These are phyloP conservation scores for Montipora efflorescens DNA, from an alignment of 64 coral and sea anemone species.

Conservation along the genomic window DNA sequence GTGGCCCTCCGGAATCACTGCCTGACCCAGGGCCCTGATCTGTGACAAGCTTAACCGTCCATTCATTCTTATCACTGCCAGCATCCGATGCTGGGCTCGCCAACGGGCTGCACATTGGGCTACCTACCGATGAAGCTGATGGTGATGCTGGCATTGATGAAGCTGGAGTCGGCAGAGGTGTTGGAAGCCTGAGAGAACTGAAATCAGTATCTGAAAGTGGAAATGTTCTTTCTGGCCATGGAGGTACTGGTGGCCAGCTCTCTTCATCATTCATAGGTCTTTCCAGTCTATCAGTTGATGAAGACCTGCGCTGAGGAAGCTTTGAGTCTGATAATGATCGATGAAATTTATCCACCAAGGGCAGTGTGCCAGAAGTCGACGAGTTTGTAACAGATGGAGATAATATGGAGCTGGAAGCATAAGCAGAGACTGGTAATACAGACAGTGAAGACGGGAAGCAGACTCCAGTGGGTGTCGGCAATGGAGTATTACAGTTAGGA, in stretches of 20 bases:
- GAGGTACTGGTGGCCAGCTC: slow-evolving; percentile 83
- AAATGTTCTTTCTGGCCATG: slow-evolving; percentile 87
- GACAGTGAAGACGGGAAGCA: not conserved
- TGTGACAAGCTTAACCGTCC: slow-evolving; percentile 93
- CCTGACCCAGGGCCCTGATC: slow-evolving; percentile 62
- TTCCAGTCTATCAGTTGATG: slow-evolving; percentile 79
- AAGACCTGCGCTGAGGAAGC: slow-evolving; percentile 77
- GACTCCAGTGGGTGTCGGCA: slow-evolving; percentile 16
- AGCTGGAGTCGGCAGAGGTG: slow-evolving; percentile 87
- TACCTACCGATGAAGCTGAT: slow-evolving; percentile 66
- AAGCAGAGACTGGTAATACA: not conserved
- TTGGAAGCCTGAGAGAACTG: slow-evolving; percentile 80
- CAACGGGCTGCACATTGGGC: slow-evolving; percentile 92
- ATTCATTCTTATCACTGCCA: slow-evolving; percentile 85
- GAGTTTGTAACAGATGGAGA: slow-evolving; percentile 15
- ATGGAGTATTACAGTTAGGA: slow-evolving; percentile 35
- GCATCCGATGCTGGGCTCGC: slow-evolving; percentile 86
- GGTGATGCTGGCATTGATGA: slow-evolving; percentile 84
- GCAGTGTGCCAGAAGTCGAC: slow-evolving; percentile 2
- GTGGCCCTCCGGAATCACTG: slow-evolving; percentile 66
- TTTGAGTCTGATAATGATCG: slow-evolving; percentile 79
- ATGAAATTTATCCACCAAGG: slow-evolving; percentile 54
- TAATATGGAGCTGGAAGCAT: not conserved
- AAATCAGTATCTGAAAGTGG: slow-evolving; percentile 88
- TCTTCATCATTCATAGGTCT: slow-evolving; percentile 72